Evolutionary conservation across 1,140 invertebrate genomes (phyloP).

Genomic region (Pissodes strobi): DNA sequence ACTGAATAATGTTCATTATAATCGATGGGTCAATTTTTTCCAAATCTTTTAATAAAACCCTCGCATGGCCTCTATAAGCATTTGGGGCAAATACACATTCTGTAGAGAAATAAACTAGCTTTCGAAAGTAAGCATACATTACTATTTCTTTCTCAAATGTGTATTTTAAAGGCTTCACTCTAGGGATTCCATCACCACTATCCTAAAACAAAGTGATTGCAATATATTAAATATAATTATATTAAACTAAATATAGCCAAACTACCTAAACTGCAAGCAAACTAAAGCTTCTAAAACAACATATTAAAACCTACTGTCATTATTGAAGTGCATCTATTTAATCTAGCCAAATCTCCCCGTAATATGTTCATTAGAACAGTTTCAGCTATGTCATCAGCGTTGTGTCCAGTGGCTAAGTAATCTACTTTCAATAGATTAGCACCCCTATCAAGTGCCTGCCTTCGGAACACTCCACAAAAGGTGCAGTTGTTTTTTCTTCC

Average conservation of each 20-base stretch:
- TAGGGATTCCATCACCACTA: constrained; percentile 82
- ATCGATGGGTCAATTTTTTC: constrained; percentile 91
- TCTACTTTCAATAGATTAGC: constrained; percentile 85
- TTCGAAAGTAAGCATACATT: constrained; percentile 98
- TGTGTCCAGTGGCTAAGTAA: constrained; percentile 97
- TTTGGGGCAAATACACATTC: constrained; percentile 99
- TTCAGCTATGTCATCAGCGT: constrained; percentile 99
- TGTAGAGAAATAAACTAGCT: constrained; percentile 98
- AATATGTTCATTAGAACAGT: constrained; percentile 98
- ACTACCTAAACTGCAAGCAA: no score
- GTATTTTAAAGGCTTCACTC: constrained; percentile 98
- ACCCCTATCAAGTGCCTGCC: constrained; percentile 95
- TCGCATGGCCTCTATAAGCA: constrained; percentile 93
- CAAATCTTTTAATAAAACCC: constrained; percentile 93
- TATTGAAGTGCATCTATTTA: constrained; percentile 89
- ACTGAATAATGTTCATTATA: constrained; percentile 98
- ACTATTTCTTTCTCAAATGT: constrained; percentile 99
- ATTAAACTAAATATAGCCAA: no score
- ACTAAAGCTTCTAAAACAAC: no score
- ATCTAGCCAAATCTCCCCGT: constrained; percentile 91
- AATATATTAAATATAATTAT: no score
- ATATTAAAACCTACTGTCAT: constrained; percentile 68
- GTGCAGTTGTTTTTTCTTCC: constrained; percentile 99
- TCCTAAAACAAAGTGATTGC: constrained; percentile 57
- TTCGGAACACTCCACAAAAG: constrained; percentile 96